Evolutionary conservation across 2,797 vertebrate species (phyloP), one percentile per base, ranked within the genome.

Genomic region (Tympanoctomys barrerae): DNA sequence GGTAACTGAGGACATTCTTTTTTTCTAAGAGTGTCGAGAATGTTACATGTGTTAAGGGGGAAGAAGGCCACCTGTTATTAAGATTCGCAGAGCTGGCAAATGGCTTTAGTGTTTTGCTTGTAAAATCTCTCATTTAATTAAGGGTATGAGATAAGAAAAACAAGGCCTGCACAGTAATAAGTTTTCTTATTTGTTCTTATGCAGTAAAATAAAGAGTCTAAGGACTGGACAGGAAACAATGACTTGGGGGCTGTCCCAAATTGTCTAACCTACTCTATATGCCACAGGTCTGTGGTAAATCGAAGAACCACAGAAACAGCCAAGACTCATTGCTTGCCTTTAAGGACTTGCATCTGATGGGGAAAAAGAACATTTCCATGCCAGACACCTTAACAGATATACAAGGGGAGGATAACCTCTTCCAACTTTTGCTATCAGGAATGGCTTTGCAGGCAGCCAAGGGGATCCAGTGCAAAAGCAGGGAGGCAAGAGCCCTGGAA

Each of bases 121-220:
- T 33, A 82, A 94, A 96, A 75, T 31, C 33, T 85, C 33, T 9
- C 90, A 49, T 49, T 89, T 95, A 82, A 61, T 9, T 66, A 61
- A 66, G 71, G 68, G 14, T 84, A 3, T 70, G 84, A 61, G 28
- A 61, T 49, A 18, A 86, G 11, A 92, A 78, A 92, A 94, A 81
- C 2, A 79, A 31, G 57, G 19, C 39, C 49, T 87, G 31, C n/a
- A 14, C 3, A 39, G 6, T 78, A 28, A 59, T 92, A 77, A 84
- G 42, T 94, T 93, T 91, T 84, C 39, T 81, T 70, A 96, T 80
- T 95, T 46, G 54, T 36, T 89, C 80, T 28, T 66, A 83, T 3
- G 22, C 18, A 80, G 77, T 39, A 75, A 68, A 89, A 73, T 57
- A 89, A 82, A 79, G 54, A 31, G 18, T 39, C 18, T 87, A 83